A percentile compares a stretch with the other conserved stretches of the same genome.
phyloP scores from a whole-genome alignment of 2,888 invertebrate genomes.

The Thelaira solivaga region DNA sequence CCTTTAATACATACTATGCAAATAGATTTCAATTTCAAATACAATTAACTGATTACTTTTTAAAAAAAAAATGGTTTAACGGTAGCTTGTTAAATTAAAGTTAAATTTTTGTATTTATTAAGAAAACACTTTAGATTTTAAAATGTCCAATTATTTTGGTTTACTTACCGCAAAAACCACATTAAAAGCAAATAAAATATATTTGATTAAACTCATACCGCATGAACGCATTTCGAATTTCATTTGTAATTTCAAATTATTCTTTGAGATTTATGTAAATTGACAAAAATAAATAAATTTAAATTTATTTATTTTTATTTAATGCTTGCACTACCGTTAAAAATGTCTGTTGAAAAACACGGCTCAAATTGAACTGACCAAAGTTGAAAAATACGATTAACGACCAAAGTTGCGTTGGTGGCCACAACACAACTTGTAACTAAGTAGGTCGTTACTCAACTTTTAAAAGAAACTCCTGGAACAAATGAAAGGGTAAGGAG shows the following conservation, averaged over 20 bases:
- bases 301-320: slow-evolving; percentile 1
- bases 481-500: slow-evolving; percentile 39
- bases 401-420: slow-evolving; percentile 66
- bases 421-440: slow-evolving; percentile 65
- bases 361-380: slow-evolving; percentile 73
- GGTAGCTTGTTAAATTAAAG: too few relatives aligned
- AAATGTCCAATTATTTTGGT: background rate
- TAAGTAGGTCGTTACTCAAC: slow-evolving; percentile 61
- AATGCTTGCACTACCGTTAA: slow-evolving; percentile 4
- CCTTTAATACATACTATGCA: too few relatives aligned
- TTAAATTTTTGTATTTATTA: too few relatives aligned
- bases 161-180: slow-evolving; percentile 81
- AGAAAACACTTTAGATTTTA: too few relatives aligned
- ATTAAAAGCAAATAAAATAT: slow-evolving; percentile 81
- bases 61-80: too few relatives aligned
- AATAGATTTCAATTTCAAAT: too few relatives aligned
- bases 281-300: background rate
- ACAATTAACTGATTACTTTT: too few relatives aligned
- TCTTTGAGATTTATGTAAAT: too few relatives aligned
- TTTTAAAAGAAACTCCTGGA: background rate
- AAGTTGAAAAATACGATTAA: slow-evolving; percentile 60
- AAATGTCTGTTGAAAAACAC: slow-evolving; percentile 68
- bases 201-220: slow-evolving; percentile 80
- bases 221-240: slow-evolving; percentile 74
- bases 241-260: slow-evolving; percentile 64